Percentiles rank a stretch among this genome's conserved stretches.
Conservation (phyloP, 1,140 invertebrate genomes). For the Rhagoletis pomonella region DNA sequence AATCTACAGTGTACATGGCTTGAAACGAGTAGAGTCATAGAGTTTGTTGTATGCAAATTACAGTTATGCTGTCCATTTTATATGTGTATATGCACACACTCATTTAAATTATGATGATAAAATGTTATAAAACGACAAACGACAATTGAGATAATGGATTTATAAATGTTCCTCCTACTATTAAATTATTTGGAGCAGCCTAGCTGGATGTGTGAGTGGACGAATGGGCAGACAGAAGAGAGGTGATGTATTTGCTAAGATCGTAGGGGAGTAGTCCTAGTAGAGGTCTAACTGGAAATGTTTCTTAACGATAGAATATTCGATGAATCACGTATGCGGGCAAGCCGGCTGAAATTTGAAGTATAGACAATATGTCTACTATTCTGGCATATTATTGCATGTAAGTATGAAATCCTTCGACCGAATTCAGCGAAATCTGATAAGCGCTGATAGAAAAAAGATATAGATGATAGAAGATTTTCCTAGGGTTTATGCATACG, state of each 20-base stretch:
- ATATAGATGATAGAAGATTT: too few species aligned
- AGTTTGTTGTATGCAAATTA: slow-evolving; percentile 36
- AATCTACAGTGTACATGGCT: background rate
- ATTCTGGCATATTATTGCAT: too few species aligned
- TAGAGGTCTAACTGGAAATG: background rate
- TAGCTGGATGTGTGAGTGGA: background rate
- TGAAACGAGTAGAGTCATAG: background rate
- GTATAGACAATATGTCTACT: too few species aligned
- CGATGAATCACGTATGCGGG: too few species aligned
- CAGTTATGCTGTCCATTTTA: slow-evolving; percentile 12
- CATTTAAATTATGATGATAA: slow-evolving; percentile 39
- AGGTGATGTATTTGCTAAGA: background rate
- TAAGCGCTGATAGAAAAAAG: too few species aligned
- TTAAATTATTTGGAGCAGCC: background rate
- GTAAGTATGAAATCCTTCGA: too few species aligned
- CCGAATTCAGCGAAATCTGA: too few species aligned
- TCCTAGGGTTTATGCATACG: too few species aligned
- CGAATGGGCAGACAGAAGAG: background rate
- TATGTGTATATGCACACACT: background rate
- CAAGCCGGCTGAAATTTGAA: too few species aligned
- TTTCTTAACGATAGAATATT: too few species aligned
- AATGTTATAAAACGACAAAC: slow-evolving; percentile 42
- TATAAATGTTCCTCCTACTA: slow-evolving; percentile 52
- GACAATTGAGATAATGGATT: slow-evolving; percentile 52
- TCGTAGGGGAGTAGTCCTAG: background rate